Evolutionary conservation across 1,140 invertebrate species (phyloP).

Genomic region (Platorchestia sp.): DNA sequence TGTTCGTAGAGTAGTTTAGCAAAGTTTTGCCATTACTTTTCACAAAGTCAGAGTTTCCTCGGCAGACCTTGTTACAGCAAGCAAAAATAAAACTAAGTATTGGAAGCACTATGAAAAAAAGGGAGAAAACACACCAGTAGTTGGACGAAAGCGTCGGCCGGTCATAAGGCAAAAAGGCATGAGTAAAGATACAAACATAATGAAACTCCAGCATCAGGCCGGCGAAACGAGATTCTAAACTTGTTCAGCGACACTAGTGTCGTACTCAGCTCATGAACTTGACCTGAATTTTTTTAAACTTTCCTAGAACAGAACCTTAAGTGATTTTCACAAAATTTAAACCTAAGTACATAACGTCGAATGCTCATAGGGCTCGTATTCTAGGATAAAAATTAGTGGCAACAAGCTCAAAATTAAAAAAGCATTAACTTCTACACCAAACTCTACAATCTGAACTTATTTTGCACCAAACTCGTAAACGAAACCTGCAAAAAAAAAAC

Average conservation of each 20-base stretch:
- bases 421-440: neutral
- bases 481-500: neutral
- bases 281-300: neutral
- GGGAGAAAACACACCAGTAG: neutral
- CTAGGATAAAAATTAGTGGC: neutral
- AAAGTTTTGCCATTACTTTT: neutral
- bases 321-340: too few species aligned
- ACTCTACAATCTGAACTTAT: neutral
- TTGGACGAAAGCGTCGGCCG: neutral
- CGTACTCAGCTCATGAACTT: neutral
- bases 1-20: neutral
- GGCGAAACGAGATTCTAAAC: neutral
- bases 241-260: neutral
- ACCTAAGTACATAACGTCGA: too few species aligned
- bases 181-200: neutral
- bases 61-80: neutral
- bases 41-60: neutral
- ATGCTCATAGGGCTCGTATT: too few species aligned
- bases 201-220: neutral
- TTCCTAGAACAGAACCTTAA: too few species aligned
- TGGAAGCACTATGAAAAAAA: neutral
- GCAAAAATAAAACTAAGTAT: neutral
- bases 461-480: neutral
- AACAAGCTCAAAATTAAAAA: neutral
- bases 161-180: neutral